These are phyloP conservation scores for Mythimna albipuncta DNA, from an alignment of 2,888 invertebrate species.

Conservation along the genomic window DNA sequence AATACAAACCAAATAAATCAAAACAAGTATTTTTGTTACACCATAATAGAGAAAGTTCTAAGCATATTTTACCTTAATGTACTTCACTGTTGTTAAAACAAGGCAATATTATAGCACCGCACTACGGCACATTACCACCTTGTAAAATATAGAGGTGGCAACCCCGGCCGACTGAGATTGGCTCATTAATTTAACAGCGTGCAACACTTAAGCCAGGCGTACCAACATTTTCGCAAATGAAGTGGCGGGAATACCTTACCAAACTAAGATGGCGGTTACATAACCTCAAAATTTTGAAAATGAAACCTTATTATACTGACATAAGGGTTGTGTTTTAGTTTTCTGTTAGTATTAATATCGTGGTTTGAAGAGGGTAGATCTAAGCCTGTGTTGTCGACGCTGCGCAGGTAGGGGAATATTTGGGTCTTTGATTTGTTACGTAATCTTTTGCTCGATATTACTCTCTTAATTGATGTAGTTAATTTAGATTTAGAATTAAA, in stretches of 20 bases:
- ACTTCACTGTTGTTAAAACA: constrained; percentile 65
- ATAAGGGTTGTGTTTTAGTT: constrained; percentile 54
- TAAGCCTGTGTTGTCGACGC: constrained; percentile 82
- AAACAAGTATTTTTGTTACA: constrained; percentile 34
- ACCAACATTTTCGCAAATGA: constrained; percentile 89
- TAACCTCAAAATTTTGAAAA: constrained; percentile 39
- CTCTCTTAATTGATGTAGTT: constrained; percentile 72
- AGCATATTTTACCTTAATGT: constrained; percentile 54
- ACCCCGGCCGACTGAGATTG: constrained; percentile 85
- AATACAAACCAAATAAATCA: constrained; percentile 20
- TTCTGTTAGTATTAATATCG: constrained; percentile 3
- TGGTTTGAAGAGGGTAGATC: constrained; percentile 64
- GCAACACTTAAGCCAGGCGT: constrained; percentile 89
- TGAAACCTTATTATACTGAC: constrained; percentile 24
- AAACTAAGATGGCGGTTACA: constrained; percentile 56
- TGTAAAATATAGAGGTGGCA: constrained; percentile 88
- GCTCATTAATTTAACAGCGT: constrained; percentile 90
- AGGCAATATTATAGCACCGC: constrained; percentile 68
- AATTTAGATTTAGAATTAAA: constrained; percentile 67
- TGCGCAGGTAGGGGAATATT: constrained; percentile 75
- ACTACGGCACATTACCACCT: constrained; percentile 87
- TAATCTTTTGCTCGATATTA: constrained; percentile 78
- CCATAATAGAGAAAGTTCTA: constrained; percentile 51
- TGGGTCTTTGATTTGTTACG: constrained; percentile 82
- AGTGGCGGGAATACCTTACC: constrained; percentile 83